Conservation (phyloP, 2,113 vertebrate genomes). For the Scalopus aquaticus region DNA sequence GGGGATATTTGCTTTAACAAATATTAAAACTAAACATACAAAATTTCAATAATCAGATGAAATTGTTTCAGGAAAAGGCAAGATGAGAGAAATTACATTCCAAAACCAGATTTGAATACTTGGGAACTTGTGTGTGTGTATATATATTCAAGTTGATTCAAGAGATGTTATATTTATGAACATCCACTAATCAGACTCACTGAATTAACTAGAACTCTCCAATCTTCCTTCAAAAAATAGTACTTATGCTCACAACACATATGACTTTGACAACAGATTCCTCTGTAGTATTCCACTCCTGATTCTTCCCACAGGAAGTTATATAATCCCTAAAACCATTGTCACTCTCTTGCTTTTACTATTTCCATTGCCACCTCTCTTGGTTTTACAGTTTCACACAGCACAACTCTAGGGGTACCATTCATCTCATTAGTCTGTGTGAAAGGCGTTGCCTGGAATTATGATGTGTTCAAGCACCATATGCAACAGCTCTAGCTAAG, state of each 20-base stretch:
- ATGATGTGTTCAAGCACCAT: not conserved
- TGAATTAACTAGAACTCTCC: constrained; percentile 27
- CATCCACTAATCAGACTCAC: not conserved
- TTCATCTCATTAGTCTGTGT: not conserved
- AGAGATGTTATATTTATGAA: not conserved
- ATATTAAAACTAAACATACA: not conserved
- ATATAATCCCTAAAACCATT: not conserved
- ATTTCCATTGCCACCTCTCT: not conserved
- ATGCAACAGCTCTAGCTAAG: not conserved
- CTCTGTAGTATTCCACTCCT: not conserved
- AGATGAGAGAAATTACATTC: not conserved
- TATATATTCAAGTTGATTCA: not conserved
- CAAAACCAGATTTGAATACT: not conserved
- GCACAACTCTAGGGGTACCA: not conserved
- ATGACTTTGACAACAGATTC: not conserved
- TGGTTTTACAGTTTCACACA: not conserved
- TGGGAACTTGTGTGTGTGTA: not conserved
- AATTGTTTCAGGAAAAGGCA: constrained; percentile 22
- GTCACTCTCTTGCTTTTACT: not conserved
- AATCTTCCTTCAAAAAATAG: constrained; percentile 25
- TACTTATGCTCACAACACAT: constrained; percentile 10
- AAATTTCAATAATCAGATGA: constrained; percentile 27
- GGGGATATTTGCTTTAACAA: not conserved
- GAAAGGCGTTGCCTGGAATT: not conserved
- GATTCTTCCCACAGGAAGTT: not conserved